A percentile compares a stretch with the other conserved stretches of the same genome.
phyloP scores from a whole-genome alignment of 2,797 vertebrate genomes.

The Miichthys miiuy region DNA sequence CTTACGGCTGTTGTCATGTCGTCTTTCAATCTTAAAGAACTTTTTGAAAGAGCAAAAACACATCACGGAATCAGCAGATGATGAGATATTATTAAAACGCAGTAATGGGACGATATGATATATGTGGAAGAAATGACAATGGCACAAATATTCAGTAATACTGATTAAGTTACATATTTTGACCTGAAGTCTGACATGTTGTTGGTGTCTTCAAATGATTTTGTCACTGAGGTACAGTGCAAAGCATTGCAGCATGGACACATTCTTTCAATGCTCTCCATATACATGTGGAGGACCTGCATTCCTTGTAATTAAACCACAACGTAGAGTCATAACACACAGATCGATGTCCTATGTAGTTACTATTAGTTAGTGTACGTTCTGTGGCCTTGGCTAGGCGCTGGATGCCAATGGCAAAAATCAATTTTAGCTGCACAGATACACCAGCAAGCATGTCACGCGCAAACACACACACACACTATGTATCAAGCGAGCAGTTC shows the following conservation, averaged over 20 bases:
- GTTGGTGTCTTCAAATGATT: not conserved
- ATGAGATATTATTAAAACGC: not conserved
- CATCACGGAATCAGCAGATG: not conserved
- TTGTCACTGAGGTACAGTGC: slow-evolving; percentile 3
- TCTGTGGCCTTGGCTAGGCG: slow-evolving; percentile 25
- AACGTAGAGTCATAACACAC: slow-evolving; percentile 27
- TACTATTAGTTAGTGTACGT: slow-evolving; percentile 23
- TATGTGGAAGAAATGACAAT: not conserved
- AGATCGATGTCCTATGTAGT: slow-evolving; percentile 48
- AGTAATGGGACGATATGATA: not conserved
- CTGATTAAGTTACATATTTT: not conserved
- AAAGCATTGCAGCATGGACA: not conserved
- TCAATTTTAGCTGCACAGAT: slow-evolving; percentile 41
- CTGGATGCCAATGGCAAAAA: slow-evolving; percentile 50
- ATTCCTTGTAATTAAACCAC: slow-evolving; percentile 20
- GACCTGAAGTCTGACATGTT: not conserved
- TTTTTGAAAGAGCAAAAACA: not conserved
- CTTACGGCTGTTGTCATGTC: not conserved
- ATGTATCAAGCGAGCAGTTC: slow-evolving; percentile 35
- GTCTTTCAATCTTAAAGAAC: not conserved
- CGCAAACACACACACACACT: not conserved
- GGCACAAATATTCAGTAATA: slow-evolving; percentile 2
- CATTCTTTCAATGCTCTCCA: not conserved
- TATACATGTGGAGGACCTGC: not conserved
- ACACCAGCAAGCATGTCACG: slow-evolving; percentile 4